These are phyloP conservation scores for Strix aluco DNA, from an alignment of 2,113 vertebrate genomes.

Conservation along the genomic window DNA sequence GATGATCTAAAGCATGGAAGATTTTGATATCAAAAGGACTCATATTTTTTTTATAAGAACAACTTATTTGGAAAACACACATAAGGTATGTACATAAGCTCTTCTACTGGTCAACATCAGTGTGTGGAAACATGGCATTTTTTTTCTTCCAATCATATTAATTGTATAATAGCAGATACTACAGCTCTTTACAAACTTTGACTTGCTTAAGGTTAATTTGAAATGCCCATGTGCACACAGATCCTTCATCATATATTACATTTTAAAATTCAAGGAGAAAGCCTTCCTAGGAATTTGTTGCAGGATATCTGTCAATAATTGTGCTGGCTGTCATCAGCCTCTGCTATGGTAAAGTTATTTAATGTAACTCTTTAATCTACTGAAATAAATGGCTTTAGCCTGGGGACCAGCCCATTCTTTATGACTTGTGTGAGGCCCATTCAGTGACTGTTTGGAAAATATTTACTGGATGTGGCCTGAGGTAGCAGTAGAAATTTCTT, in stretches of 20 bases:
- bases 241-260: background rate
- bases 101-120: background rate
- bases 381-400: background rate
- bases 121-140: accelerated
- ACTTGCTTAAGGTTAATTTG: background rate
- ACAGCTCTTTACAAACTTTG: background rate
- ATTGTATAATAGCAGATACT: background rate
- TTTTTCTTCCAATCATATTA: background rate
- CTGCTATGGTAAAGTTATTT: background rate
- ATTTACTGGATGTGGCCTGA: background rate
- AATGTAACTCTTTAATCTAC: background rate
- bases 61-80: background rate
- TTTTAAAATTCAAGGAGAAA: background rate
- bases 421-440: background rate
- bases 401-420: background rate
- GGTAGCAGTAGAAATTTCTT: background rate
- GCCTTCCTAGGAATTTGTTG: background rate
- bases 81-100: background rate
- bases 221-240: background rate
- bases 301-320: background rate
- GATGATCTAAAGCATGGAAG: background rate
- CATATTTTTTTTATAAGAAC: background rate
- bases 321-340: background rate
- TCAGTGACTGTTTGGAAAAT: background rate
- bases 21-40: background rate